phyloP scores from a whole-genome alignment of 2,113 vertebrate species.

The Glaucomys volans region DNA sequence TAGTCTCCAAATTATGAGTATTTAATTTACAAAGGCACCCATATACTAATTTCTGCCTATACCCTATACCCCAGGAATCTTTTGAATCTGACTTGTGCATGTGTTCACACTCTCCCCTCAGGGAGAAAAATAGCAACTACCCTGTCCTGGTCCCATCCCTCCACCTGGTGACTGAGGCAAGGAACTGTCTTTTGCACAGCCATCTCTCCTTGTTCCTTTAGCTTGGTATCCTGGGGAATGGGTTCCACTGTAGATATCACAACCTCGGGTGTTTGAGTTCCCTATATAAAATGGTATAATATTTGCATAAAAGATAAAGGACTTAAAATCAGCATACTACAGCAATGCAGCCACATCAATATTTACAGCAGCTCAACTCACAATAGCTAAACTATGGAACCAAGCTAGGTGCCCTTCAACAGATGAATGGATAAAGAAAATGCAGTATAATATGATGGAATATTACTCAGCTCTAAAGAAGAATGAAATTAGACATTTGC shows the following conservation, averaged over 20 bases:
- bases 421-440: no score
- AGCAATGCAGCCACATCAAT: no score
- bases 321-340: no score
- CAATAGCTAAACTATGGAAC: no score
- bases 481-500: no score
- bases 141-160: slow-evolving; percentile 9
- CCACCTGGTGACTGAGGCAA: neutral
- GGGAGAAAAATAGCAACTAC: neutral
- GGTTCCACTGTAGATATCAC: neutral
- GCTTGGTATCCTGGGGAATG: neutral
- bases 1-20: neutral
- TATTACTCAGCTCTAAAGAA: no score
- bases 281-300: neutral
- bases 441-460: no score
- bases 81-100: neutral
- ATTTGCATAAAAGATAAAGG: neutral
- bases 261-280: neutral
- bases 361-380: no score
- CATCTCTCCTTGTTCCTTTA: neutral
- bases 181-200: neutral
- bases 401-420: no score
- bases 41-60: neutral
- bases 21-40: neutral
- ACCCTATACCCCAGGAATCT: neutral
- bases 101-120: neutral